Evolutionary conservation across 2,797 vertebrate species (phyloP).

Genomic region (Psittacula echo): DNA sequence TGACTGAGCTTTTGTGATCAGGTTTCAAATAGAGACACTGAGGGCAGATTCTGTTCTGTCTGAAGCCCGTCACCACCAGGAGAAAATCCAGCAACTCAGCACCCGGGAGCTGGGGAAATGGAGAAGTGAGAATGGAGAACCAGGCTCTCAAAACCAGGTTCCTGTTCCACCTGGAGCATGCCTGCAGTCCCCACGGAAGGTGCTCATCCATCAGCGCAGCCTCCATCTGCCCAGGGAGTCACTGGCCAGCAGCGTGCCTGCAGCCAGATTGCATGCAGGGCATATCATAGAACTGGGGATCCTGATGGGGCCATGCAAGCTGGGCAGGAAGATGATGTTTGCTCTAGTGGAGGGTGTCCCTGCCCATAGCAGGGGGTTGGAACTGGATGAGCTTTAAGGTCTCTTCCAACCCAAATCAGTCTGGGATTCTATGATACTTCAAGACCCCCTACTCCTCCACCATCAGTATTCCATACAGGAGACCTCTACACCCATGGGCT

Average conservation of each 20-base stretch:
- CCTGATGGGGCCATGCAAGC: not conserved
- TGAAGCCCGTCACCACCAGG: not conserved
- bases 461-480: not conserved
- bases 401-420: not conserved
- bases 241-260: not conserved
- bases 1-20: not conserved
- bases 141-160: not conserved
- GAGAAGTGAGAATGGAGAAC: not conserved
- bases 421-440: not conserved
- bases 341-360: not conserved
- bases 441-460: not conserved
- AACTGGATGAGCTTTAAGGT: not conserved
- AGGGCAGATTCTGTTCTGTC: not conserved
- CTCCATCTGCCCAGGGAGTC: not conserved
- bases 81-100: not conserved
- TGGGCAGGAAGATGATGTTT: not conserved
- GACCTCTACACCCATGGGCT: accelerated
- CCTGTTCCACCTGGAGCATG: not conserved
- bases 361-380: not conserved
- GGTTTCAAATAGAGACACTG: not conserved
- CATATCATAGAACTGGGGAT: not conserved
- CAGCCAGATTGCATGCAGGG: not conserved
- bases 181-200: not conserved
- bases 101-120: not conserved
- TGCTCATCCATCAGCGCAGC: not conserved